Evolutionary conservation across 1,140 invertebrate species (phyloP), one percentile per base, ranked within the genome.

Genomic region (Aphaenogaster rudis): DNA sequence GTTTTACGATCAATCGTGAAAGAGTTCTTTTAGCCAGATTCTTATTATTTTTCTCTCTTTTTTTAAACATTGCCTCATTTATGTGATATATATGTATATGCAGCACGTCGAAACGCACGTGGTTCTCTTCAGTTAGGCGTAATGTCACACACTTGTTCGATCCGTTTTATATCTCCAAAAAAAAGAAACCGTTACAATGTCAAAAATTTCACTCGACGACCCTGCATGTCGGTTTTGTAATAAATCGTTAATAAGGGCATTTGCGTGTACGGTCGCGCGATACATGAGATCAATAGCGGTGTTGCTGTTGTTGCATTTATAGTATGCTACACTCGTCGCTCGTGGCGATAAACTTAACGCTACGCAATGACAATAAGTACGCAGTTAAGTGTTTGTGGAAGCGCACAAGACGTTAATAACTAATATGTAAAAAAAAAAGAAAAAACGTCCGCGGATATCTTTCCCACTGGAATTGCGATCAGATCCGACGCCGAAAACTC

Each of bases 231-330:
- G 48, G 15, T 33, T 71, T 45, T 59, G 11, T 15, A 9, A 28
- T 72, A 8, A 45, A 74, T 61, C 45, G 45, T 50, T 50, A 33
- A 64, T 33, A 67, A 90, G 90, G 90, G 76, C 90, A 91, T 91
- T 85, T 91, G 90, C 89, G 87, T 88, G 89, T 86, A 91, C 84
- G 74, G 72, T 87, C 82, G 69, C 63, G 67, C 42, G 8, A 61
- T 80, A 87, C 13, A 90, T 87, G 79, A 91, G 79, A 88, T 89
- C 76, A 85, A 50, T 87, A 87, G 45, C 67, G 36, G 52, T 86
- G 48, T 79, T 76, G 59, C 33, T 72, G 15, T 52, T 59, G 17
- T 45, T 79, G 69, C 48, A 72, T 59, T 72, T 39, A 79, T 28
- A 48, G 33, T 59, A 52, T 21, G 57, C 78, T 88, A 59, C 45